Percentiles rank a stretch among this genome's conserved stretches.
Conservation (phyloP, 1,140 invertebrate genomes). For the Meloidogyne hapla region DNA sequence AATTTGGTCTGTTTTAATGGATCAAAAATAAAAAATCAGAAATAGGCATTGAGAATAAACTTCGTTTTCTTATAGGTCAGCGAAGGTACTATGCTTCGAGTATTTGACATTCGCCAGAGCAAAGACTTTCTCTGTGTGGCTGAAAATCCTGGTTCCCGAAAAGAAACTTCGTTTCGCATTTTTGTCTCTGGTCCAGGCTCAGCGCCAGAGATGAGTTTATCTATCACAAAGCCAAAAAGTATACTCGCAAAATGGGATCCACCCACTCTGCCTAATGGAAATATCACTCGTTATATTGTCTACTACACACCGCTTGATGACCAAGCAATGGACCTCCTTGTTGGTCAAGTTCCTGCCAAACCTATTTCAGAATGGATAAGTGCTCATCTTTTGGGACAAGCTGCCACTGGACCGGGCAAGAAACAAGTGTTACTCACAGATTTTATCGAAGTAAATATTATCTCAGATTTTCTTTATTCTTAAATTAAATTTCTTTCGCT, state of each 20-base stretch:
- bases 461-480: background rate
- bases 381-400: constrained; percentile 52
- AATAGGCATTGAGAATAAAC: background rate
- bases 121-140: constrained; percentile 57
- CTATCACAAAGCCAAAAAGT: constrained; percentile 54
- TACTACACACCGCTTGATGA: constrained; percentile 63
- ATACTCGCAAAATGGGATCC: constrained; percentile 59
- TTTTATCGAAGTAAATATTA: constrained; percentile 49
- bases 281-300: constrained; percentile 62
- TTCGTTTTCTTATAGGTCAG: constrained; percentile 49
- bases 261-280: constrained; percentile 59
- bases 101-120: constrained; percentile 54
- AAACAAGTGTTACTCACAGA: constrained; percentile 53
- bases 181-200: constrained; percentile 60
- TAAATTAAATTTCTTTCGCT: background rate
- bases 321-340: constrained; percentile 45
- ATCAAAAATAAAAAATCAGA: constrained; percentile 3
- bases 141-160: constrained; percentile 56
- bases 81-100: constrained; percentile 47
- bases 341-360: constrained; percentile 60
- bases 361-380: constrained; percentile 57
- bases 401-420: constrained; percentile 53
- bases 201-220: constrained; percentile 58
- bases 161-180: constrained; percentile 54
- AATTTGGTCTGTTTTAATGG: constrained; percentile 44